A percentile compares a stretch with the other conserved stretches of the same genome.
Conservation (phyloP, 2,888 invertebrate species). For the Papilio demoleus region DNA sequence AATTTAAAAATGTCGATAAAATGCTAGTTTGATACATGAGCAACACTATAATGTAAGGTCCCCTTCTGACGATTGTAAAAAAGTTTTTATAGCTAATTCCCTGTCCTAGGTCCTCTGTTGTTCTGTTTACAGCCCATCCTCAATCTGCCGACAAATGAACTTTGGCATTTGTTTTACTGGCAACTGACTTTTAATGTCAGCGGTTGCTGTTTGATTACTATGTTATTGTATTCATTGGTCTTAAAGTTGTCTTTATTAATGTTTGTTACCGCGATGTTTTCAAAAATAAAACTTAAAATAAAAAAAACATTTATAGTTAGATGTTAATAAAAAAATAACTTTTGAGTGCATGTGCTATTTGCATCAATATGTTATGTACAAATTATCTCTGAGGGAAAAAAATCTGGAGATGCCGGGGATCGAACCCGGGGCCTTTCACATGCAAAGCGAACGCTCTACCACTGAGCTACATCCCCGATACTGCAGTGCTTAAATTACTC, state of each 20-base stretch:
- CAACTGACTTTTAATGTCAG: constrained; percentile 59
- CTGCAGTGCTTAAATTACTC: not conserved
- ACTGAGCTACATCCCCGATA: constrained; percentile 95
- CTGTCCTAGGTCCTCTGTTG: constrained; percentile 42
- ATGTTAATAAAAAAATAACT: too few species aligned
- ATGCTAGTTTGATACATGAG: constrained; percentile 45
- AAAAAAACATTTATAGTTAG: too few species aligned
- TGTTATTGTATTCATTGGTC: constrained; percentile 43
- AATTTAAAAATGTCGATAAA: constrained; percentile 25
- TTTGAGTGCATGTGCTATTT: too few species aligned
- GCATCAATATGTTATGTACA: too few species aligned
- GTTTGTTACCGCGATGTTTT: not conserved
- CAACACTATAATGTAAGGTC: constrained; percentile 44
- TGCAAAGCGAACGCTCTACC: constrained; percentile 99
- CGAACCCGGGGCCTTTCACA: constrained; percentile 99
- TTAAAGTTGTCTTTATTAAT: not conserved
- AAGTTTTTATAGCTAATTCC: constrained; percentile 81
- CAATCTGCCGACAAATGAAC: constrained; percentile 68
- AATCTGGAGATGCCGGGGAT: constrained; percentile 95
- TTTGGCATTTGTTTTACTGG: constrained; percentile 65
- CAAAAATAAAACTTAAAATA: too few species aligned
- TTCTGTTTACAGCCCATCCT: constrained; percentile 58
- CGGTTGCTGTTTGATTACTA: constrained; percentile 52
- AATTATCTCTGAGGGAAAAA: constrained; percentile 38
- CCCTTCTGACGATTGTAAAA: constrained; percentile 71